Conservation (phyloP, 1,140 invertebrate genomes). For the Harpegnathos saltator region DNA sequence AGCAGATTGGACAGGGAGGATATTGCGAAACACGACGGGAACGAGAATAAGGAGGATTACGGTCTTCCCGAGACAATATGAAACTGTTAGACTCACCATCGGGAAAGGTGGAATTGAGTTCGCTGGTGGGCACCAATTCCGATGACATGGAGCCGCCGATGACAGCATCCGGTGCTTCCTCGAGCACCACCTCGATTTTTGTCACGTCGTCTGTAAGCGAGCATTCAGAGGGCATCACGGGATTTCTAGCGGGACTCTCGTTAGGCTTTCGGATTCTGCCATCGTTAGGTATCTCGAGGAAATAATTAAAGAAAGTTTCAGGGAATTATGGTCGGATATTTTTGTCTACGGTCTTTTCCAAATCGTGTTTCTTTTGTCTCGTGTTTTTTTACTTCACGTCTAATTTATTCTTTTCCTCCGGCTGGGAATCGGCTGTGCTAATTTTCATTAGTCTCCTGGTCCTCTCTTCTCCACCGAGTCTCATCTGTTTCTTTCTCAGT, state of each 20-base stretch:
- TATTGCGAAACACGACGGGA: neutral
- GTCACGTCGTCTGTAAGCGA: conserved; percentile 79
- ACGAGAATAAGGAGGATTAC: neutral
- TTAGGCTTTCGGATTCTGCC: neutral
- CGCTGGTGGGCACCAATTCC: conserved; percentile 75
- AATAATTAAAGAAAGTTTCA: no score
- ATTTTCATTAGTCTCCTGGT: no score
- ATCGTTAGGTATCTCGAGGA: neutral
- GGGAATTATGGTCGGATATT: no score
- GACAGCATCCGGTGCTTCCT: conserved; percentile 79
- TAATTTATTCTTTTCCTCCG: no score
- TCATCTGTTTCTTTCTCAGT: no score
- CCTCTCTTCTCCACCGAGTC: no score
- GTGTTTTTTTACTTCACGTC: no score
- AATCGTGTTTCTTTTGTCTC: no score
- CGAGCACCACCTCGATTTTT: conserved; percentile 82
- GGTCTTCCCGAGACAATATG: neutral
- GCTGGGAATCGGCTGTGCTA: no score
- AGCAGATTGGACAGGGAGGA: neutral
- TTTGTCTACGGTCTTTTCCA: no score
- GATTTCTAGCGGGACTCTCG: conserved; percentile 30
- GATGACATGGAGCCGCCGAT: conserved; percentile 78
- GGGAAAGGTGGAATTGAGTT: conserved; percentile 82
- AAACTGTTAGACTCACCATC: conserved; percentile 72
- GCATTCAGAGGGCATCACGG: conserved; percentile 34